Percentiles rank a stretch among this genome's conserved stretches.
Evolutionary conservation across 2,113 vertebrate species (phyloP).

Genomic region (Mus pahari): DNA sequence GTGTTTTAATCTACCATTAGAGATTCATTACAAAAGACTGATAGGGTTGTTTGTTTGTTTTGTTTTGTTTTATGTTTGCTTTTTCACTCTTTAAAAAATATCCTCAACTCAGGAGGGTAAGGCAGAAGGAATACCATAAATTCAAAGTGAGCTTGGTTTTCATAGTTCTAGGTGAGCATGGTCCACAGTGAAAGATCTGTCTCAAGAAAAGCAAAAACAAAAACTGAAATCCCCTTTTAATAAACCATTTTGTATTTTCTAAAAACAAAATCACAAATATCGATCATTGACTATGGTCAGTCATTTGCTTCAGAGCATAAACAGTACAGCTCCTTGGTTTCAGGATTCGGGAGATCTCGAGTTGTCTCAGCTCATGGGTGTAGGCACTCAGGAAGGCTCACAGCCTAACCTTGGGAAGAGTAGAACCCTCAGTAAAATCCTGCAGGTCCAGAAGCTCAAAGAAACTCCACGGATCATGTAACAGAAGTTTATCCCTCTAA

Average conservation of each 20-base stretch:
- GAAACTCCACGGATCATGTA: neutral
- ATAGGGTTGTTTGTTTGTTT: neutral
- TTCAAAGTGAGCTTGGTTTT: neutral
- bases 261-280: constrained; percentile 22
- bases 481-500: neutral
- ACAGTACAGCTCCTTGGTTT: neutral
- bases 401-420: no score
- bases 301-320: neutral
- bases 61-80: neutral
- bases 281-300: neutral
- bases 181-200: neutral
- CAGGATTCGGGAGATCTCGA: neutral
- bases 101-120: neutral
- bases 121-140: neutral
- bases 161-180: neutral
- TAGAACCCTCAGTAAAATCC: no score
- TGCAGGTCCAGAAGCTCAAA: neutral
- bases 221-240: neutral
- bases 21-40: neutral
- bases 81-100: constrained; percentile 29
- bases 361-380: neutral
- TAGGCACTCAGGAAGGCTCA: neutral
- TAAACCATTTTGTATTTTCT: neutral
- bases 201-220: neutral
- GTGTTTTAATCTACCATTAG: neutral